Evolutionary conservation across 2,797 vertebrate genomes (phyloP), one percentile per base, ranked within the genome.

Genomic region (Schizopygopsis malacanthus): DNA sequence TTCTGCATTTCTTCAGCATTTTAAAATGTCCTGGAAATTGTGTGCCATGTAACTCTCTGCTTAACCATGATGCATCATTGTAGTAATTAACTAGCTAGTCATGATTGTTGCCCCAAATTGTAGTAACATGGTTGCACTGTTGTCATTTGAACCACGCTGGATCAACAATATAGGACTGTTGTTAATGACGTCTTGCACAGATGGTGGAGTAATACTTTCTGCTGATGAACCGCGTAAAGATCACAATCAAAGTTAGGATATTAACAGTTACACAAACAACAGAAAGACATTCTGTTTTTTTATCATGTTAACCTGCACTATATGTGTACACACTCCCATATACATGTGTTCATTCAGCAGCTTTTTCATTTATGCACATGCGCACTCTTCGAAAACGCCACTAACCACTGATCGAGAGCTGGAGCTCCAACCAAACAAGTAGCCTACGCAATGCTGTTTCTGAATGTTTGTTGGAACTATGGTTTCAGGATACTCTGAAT

Each of bases 181-280:
- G 37, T 70, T 70, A 70, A 70, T 70, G 20, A 12, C 9, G 4
- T 22, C 10, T 41, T 4, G 4, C 4, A 5, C 67, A 69, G 65
- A 69, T 70, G 67, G 67, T 41, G 67, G 37, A 39, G 33, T 37
- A 39, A 39, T 39, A 1, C 39, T 69, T 69, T 39, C 33, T 67
- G 33, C 33, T 67, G 37, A 67, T 67, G 65, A 37, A 67, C 20
- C 3, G 7, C 65, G 37, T 67, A 16, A 67, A 71, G 39, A 43
- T 43, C 22, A 39, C 5, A 43, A n/a, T 43, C 43, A 33, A 69
- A 69, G 65, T 39, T 33, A 69, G 16, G 65, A 39, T 69, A 69
- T 69, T 69, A 69, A 69, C 65, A 69, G 20, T 69, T 39, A 69
- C 16, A 39, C 65, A 69, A 69, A 69, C 16, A 69, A 37, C 16